Percentiles rank a stretch among this genome's conserved stretches.
These are phyloP conservation scores for Atrichornis clamosus DNA, from an alignment of 2,113 vertebrate species.

Conservation along the genomic window DNA sequence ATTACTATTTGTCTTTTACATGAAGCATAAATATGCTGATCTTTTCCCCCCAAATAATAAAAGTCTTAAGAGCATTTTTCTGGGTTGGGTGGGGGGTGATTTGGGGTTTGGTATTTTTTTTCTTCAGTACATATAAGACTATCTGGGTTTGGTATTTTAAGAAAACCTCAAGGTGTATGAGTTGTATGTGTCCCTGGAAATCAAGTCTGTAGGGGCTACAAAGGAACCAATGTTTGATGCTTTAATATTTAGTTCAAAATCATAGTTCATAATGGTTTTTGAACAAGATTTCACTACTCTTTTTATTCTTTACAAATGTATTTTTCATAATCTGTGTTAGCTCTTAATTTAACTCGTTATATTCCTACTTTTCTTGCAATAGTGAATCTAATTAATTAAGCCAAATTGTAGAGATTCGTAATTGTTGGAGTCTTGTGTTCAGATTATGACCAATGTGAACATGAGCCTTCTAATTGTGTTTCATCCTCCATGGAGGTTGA, in stretches of 20 bases:
- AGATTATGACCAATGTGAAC: background rate
- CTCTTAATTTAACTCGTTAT: background rate
- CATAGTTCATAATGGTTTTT: background rate
- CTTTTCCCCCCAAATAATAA: background rate
- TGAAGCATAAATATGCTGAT: background rate
- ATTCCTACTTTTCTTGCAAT: background rate
- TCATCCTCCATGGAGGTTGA: background rate
- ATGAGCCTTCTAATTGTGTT: background rate
- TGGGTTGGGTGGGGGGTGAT: background rate
- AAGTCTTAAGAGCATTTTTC: background rate
- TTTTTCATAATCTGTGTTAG: background rate
- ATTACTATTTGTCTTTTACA: background rate
- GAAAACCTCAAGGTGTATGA: background rate
- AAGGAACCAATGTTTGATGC: background rate
- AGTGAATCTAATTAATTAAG: background rate
- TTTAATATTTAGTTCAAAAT: background rate
- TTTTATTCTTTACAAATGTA: background rate
- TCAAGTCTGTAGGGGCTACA: background rate
- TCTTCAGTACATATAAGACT: background rate
- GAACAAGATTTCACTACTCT: background rate
- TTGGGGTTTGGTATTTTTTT: background rate
- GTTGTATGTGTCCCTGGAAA: background rate
- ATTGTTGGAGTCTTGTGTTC: background rate
- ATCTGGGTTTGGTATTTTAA: background rate
- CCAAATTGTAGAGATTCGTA: background rate